Percentiles rank a stretch among this genome's conserved stretches.
Conservation (phyloP, 2,113 vertebrate genomes). For the Sterrhoptilus dennistouni region DNA sequence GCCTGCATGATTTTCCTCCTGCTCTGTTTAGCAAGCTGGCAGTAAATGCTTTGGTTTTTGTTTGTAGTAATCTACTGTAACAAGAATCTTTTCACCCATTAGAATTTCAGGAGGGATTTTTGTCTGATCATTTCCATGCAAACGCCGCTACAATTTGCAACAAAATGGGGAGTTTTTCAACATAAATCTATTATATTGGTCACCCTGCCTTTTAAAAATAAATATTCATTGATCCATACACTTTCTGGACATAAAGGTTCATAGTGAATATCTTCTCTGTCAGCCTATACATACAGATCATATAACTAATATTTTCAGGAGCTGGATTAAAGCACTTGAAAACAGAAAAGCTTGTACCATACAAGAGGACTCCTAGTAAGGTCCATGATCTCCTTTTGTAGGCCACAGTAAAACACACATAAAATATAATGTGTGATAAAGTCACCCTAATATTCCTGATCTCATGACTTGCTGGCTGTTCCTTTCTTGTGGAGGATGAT, state of each 20-base stretch:
- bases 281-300: not conserved
- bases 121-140: not conserved
- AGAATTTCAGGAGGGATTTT: not conserved
- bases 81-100: not conserved
- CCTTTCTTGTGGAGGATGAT: not conserved
- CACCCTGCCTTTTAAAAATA: not conserved
- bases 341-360: not conserved
- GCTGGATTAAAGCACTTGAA: not conserved
- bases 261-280: not conserved
- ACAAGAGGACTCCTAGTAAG: not conserved
- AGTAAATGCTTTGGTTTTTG: not conserved
- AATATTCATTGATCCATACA: not conserved
- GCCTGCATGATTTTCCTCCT: not conserved
- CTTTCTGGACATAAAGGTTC: not conserved
- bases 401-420: not conserved
- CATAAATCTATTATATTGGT: not conserved
- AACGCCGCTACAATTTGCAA: not conserved
- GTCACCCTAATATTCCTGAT: slow-evolving; percentile 46
- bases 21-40: not conserved
- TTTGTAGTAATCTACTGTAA: not conserved
- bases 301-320: not conserved
- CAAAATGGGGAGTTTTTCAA: not conserved
- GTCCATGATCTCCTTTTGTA: not conserved
- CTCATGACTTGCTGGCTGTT: slow-evolving; percentile 42
- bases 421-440: slow-evolving; percentile 5